Conservation (phyloP, 2,113 vertebrate species). For the Scatophagus argus region DNA sequence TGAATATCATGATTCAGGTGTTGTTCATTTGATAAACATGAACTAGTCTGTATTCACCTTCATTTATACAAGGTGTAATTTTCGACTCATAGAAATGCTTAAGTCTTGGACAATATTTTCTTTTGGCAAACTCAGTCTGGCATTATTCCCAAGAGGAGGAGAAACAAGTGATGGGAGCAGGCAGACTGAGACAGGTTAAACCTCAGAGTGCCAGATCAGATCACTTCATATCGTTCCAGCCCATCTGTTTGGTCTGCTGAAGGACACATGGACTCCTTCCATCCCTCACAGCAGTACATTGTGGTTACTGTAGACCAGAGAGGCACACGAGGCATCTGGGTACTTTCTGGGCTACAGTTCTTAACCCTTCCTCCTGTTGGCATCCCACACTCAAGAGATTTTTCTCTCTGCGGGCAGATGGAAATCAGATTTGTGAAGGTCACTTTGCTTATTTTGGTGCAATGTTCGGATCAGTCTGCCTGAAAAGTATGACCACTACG, state of each 20-base stretch:
- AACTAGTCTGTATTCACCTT: not conserved
- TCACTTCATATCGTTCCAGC: conserved; percentile 36
- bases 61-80: too few relatives aligned
- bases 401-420: not conserved
- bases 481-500: not conserved
- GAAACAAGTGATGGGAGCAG: conserved; percentile 8
- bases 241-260: conserved; percentile 51
- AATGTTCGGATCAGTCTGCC: not conserved
- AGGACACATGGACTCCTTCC: conserved; percentile 19
- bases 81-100: not conserved
- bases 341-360: conserved; percentile 17
- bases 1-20: not conserved
- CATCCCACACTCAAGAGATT: not conserved
- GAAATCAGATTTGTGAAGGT: conserved; percentile 10
- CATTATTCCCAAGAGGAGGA: not conserved
- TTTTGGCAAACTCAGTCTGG: conserved; percentile 9
- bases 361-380: conserved; percentile 36
- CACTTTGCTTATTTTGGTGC: not conserved
- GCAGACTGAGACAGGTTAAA: conserved; percentile 25
- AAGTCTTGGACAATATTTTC: not conserved
- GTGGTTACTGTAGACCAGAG: conserved; percentile 1
- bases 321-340: not conserved
- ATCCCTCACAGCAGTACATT: conserved; percentile 21
- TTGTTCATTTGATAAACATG: not conserved
- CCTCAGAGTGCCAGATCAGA: conserved; percentile 19